Percentiles rank a stretch among this genome's conserved stretches.
Evolutionary conservation across 2,113 vertebrate genomes (phyloP).

Genomic region (Pitta sordida): DNA sequence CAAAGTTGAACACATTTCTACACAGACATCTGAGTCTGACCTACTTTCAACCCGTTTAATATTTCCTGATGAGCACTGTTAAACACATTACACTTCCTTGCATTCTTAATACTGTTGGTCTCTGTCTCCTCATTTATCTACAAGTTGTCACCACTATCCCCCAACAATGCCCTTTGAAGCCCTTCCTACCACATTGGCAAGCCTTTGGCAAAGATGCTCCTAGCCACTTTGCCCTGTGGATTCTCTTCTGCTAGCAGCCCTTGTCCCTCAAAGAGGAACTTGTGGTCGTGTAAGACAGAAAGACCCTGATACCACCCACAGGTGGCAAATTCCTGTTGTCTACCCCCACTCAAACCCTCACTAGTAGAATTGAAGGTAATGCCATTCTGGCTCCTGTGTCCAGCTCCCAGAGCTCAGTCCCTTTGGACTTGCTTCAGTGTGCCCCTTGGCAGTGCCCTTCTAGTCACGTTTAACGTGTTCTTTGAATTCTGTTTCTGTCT

Average conservation of each 20-base stretch:
- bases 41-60: neutral
- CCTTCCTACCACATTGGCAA: neutral
- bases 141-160: neutral
- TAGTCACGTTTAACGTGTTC: neutral
- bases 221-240: neutral
- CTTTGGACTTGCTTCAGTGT: neutral
- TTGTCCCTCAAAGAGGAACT: neutral
- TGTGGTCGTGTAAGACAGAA: neutral
- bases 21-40: neutral
- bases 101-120: neutral
- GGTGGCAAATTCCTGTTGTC: neutral
- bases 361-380: neutral
- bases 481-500: neutral
- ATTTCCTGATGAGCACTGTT: neutral
- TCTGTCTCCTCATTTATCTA: neutral
- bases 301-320: neutral
- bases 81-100: neutral
- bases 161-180: neutral
- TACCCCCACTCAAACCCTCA: neutral
- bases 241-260: neutral
- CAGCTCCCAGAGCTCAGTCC: neutral
- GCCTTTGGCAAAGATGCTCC: neutral
- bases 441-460: neutral
- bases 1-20: neutral
- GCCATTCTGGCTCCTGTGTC: neutral